Evolutionary conservation across 2,888 invertebrate species (phyloP).

Genomic region (Lasioglossum malachurum): DNA sequence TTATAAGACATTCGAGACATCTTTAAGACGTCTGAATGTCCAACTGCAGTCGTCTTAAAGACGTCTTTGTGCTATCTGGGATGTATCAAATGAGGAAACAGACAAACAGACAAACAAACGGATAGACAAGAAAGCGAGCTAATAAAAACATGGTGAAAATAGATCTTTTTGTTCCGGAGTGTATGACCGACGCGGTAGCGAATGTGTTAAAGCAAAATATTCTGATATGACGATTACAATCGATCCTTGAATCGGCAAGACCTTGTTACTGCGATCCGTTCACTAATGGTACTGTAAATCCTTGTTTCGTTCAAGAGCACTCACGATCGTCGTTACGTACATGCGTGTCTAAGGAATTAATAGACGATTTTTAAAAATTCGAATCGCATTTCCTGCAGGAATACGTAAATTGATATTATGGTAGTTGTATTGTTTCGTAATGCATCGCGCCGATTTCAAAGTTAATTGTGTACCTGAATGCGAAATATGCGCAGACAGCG

Average conservation of each 20-base stretch:
- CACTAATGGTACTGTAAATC: slow-evolving; percentile 38
- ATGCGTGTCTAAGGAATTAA: background rate
- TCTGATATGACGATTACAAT: slow-evolving; percentile 12
- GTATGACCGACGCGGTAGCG: background rate
- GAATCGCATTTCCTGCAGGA: background rate
- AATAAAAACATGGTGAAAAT: too few species aligned
- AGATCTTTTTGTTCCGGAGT: too few species aligned
- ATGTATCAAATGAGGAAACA: too few species aligned
- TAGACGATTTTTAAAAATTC: background rate
- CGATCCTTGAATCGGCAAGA: slow-evolving; percentile 35
- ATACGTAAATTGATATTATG: background rate
- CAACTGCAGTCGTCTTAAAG: too few species aligned
- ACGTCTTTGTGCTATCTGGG: too few species aligned
- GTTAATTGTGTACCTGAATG: background rate
- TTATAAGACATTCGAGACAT: too few species aligned
- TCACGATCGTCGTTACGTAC: slow-evolving; percentile 20
- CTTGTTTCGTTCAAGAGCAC: slow-evolving; percentile 36
- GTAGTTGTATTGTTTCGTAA: background rate
- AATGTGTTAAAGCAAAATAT: background rate
- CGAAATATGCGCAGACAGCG: background rate
- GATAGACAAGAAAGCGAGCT: too few species aligned
- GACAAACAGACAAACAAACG: too few species aligned
- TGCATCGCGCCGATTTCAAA: background rate
- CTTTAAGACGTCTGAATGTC: too few species aligned
- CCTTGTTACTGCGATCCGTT: slow-evolving; percentile 43